phyloP scores from a whole-genome alignment of 2,113 vertebrate species.

The Phalacrocorax carbo region DNA sequence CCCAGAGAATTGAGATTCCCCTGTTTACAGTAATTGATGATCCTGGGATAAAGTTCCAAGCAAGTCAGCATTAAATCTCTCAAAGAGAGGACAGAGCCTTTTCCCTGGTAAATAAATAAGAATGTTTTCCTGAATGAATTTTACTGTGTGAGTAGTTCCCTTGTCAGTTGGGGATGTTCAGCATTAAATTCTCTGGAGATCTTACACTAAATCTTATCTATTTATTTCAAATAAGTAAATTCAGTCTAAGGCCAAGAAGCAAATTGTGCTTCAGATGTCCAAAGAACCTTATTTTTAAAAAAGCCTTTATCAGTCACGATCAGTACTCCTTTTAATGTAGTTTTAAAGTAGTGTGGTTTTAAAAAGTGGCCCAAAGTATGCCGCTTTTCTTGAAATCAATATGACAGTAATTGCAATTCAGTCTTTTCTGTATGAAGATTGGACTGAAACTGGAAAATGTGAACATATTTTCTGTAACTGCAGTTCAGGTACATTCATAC shows the following conservation, averaged over 20 bases:
- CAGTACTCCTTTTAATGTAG: neutral
- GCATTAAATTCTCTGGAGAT: neutral
- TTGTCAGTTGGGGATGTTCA: neutral
- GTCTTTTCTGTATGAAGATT: neutral
- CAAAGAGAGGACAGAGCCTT: neutral
- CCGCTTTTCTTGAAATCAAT: neutral
- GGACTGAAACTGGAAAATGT: neutral
- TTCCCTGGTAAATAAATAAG: neutral
- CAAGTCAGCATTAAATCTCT: neutral
- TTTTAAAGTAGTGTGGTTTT: neutral
- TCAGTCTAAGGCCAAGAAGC: neutral
- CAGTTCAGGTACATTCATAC: neutral
- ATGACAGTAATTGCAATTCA: neutral
- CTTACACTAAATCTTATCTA: neutral
- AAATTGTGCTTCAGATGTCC: neutral
- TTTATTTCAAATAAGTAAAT: neutral
- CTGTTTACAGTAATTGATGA: neutral
- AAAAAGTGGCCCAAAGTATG: fast-evolving
- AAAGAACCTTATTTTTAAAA: neutral
- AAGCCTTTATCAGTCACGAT: neutral
- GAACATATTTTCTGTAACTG: neutral
- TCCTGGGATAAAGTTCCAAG: neutral
- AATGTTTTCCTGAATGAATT: neutral
- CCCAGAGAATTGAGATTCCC: neutral
- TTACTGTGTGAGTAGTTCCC: neutral